Evolutionary conservation across 1,140 invertebrate genomes (phyloP).

Genomic region (Bombus cullumanus): DNA sequence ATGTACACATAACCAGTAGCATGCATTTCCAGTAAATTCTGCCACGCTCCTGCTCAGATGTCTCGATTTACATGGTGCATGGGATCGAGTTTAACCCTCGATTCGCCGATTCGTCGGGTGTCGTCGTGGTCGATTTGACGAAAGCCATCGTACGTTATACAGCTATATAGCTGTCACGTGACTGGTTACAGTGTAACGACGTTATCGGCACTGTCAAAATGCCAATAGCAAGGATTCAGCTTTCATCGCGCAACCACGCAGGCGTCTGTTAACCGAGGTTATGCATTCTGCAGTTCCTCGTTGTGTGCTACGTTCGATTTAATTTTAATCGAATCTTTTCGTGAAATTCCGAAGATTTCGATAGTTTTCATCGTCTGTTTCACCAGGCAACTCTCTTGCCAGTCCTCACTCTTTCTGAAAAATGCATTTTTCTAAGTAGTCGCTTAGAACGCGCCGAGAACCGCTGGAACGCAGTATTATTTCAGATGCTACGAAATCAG

Average conservation of each 20-base stretch:
- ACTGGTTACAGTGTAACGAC: constrained; percentile 16
- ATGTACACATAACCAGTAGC: neutral
- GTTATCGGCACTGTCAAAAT: constrained; percentile 49
- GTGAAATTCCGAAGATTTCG: constrained; percentile 18
- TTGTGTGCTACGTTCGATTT: constrained; percentile 13
- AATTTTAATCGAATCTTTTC: constrained; percentile 37
- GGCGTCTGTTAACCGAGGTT: constrained; percentile 62
- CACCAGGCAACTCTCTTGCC: neutral
- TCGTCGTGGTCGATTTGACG: neutral
- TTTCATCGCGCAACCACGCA: constrained; percentile 34
- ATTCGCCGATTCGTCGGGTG: neutral
- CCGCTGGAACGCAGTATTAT: constrained; percentile 33
- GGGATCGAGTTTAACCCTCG: neutral
- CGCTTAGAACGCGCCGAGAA: neutral
- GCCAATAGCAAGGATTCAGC: constrained; percentile 56
- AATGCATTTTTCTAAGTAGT: neutral
- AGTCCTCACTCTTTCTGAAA: too few species aligned
- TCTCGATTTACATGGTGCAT: neutral
- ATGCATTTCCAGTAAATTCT: neutral
- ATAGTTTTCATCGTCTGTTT: neutral
- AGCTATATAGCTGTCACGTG: constrained; percentile 2
- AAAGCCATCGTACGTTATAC: constrained; percentile 7
- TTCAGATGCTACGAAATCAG: constrained; percentile 50
- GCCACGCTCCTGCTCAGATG: neutral
- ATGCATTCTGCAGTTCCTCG: constrained; percentile 32